Base-by-base conservation (phyloP, 2,888 invertebrate genomes). In the Caenorhabditis doughertyi region DNA sequence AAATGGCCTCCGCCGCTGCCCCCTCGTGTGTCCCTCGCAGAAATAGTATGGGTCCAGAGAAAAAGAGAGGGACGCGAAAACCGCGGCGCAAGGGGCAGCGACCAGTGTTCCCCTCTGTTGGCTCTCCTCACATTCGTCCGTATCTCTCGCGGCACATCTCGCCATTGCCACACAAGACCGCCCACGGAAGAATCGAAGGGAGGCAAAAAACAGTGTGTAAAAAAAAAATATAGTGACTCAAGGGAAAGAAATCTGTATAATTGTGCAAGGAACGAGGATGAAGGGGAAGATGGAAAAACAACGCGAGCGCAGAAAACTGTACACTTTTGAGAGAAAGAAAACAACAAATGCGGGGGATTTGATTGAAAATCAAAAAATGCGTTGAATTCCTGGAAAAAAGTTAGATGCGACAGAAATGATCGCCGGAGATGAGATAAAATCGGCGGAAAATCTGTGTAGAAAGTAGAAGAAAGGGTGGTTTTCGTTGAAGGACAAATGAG, bases 41-140 rank as follows among this genome's bases (percentile, higher is more conserved):
- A 77, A 77, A 77, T 76, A 76, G 76, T 39, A 29, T 67, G 51
- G 76, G 32, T 47, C 77, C 51, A 77, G 77, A 77, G 62, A 65
- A 32, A 67, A 76, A 62, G 27, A 53, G 64, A 55, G 42, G 65
- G 35, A 65, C 32, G 51, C 39, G 23, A 67, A 56, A 47, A 35
- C 56, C 23, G 32, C 56, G 35, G n/a, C 25, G 3, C 21, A 32
- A 27, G 62, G 53, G 39, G 42, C 77, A 53, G 68, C 77, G 77
- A 44, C 68, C 68, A 60, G 68, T 68, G 77, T 68, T 77, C 77
- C 49, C n/a, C 42, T n/a, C n/a, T 25, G 47, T 47, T 39, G 60
- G 65, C 77, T 42, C 42, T 56, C 16, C 76, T 39, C 65, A 56
- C 74, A 60, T 56, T 74, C 65, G 35, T 76, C 51, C 51, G 42